Evolutionary conservation across 1,140 invertebrate genomes (phyloP), one percentile per base, ranked within the genome.

Genomic region (Drosophila truncata): DNA sequence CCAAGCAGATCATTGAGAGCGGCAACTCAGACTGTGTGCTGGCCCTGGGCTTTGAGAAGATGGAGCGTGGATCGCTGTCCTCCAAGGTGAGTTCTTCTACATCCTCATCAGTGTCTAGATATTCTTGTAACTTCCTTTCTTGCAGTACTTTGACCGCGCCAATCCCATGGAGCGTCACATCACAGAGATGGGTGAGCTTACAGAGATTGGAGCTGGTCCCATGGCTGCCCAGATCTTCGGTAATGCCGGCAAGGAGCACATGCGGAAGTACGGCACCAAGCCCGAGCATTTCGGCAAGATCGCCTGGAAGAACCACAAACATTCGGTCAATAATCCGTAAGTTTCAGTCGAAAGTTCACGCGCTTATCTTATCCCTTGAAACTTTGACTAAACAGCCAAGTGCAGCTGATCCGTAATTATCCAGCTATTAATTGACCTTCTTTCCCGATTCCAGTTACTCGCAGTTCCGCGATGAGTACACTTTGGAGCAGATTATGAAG

Each of bases 1-100:
- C 96, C 1, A 98, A 98, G 91, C 97, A 99, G 93, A 94, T 99
- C 10, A 94, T 99, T 18, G 96, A 98, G 94, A 95, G 92, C 98
- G 97, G 97, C 14, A 94, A 95, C 76, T 95, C 95, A 18, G 96
- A 99, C 91, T 98, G 99, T 93, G 96, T 97, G 2, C 93, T 99
- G 39, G 99, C 98, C 20, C 91, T 99, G 46, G 99, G 99, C 6
- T 99, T 99, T 93, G 99, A 99, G 91, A 99, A 99, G 93, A 99
- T 99, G 99, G 96, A 98, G 81, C 94, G 95, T 47, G 99, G 99
- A 1, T 98, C 98, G 14, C 94, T 99, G 3, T 94, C 95, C n/a
- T 94, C 95, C 0, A 96, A 96, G 93, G 95, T 96, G 90, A 61
- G 52, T 11, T 13, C 0, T 3, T 4, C 7, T 0, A 4, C 2